A percentile compares a stretch with the other conserved stretches of the same genome.
These are phyloP conservation scores for Heliconius himera DNA, from an alignment of 1,140 invertebrate genomes.

Conservation along the genomic window DNA sequence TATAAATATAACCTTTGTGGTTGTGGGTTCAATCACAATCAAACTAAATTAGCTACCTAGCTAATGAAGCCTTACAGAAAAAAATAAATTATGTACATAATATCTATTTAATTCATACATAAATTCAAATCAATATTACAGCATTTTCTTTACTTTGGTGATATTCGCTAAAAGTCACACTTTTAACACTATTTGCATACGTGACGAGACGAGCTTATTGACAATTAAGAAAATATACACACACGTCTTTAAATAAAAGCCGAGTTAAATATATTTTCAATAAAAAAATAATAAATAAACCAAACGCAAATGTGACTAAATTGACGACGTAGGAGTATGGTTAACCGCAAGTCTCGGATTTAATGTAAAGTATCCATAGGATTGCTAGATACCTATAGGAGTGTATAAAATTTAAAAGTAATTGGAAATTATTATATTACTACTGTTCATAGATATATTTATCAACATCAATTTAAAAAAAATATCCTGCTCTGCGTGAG, in stretches of 20 bases:
- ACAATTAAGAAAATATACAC: background rate
- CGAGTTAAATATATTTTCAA: background rate
- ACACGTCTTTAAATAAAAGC: background rate
- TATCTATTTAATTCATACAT: too few species aligned
- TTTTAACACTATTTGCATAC: background rate
- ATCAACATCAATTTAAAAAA: too few species aligned
- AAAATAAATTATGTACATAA: too few species aligned
- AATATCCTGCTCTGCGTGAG: too few species aligned
- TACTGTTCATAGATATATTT: too few species aligned
- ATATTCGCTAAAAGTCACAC: background rate
- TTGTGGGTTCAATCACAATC: too few species aligned
- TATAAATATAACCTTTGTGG: too few species aligned
- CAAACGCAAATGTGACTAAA: background rate
- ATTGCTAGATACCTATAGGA: background rate
- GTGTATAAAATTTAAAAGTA: background rate
- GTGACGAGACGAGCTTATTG: background rate
- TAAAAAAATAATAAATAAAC: background rate
- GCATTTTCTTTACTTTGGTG: background rate
- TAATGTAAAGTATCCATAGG: background rate
- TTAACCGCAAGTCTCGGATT: slow-evolving; percentile 8
- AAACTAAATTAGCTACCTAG: too few species aligned
- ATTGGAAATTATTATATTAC: too few species aligned
- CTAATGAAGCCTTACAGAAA: too few species aligned
- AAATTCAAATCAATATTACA: too few species aligned
- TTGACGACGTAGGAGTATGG: slow-evolving; percentile 10